Evolutionary conservation across 2,888 invertebrate genomes (phyloP), one percentile per base, ranked within the genome.

Genomic region (Idaea dimidiata): DNA sequence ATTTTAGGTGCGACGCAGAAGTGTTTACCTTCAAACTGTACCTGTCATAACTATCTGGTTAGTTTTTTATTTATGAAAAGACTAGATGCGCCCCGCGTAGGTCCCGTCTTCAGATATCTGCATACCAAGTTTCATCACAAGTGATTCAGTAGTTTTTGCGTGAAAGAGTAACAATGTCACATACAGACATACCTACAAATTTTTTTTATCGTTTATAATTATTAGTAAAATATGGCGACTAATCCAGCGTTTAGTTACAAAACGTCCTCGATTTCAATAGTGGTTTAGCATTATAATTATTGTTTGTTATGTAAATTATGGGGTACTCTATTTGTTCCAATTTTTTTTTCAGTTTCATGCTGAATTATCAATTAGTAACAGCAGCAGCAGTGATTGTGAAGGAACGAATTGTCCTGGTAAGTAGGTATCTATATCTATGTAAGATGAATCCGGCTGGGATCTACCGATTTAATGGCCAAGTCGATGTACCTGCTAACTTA

Each of bases 271-370:
- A 43, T 43, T 24, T 24, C 1, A 24, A 24, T 24, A 24, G 33
- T 10, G 8, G 43, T 43, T 43, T 43, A 43, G 43, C 43, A 43
- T 43, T 43, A 24, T 24, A 24, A 1, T 24, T 24, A 14, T 8
- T 43, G 8, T 43, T 43, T 6, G 43, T 59, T 17, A 65, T 54
- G 10, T 10, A 10, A 43, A 59, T 62, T 59, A n/a, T 63, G 57
- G 1, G 14, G 14, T 43, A 14, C 43, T 43, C 43, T 10, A 43
- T 1, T 8, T 33, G 33, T 1, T 43, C 43, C 10, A n/a, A 53
- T 59, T 62, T 69, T 64, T 60, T 62, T 88, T 83, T 59, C 79
- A 95, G 95, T 95, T 95, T 76, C 95, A 95, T 72, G 95, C 95
- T 8, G 95, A 95, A 82, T 79, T 93, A 55, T 89, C 93, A 32